Conservation (phyloP, 2,113 vertebrate genomes). For the Nematolebias whitei region DNA sequence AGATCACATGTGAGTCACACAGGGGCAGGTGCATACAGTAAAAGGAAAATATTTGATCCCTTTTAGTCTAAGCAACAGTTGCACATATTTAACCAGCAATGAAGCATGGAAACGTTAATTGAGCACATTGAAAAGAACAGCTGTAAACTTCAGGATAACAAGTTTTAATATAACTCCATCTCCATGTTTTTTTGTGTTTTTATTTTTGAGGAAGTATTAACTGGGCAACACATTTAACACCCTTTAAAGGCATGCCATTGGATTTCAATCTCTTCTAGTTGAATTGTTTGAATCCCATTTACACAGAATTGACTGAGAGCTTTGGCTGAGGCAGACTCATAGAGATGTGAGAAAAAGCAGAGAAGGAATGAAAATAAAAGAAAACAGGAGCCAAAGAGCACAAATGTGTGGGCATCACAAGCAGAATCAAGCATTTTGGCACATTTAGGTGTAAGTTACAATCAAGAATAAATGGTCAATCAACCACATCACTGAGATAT, state of each 20-base stretch:
- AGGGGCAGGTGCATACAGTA: slow-evolving; percentile 36
- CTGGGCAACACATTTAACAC: slow-evolving; percentile 52
- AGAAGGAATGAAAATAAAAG: slow-evolving; percentile 29
- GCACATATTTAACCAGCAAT: slow-evolving; percentile 40
- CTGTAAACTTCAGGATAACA: slow-evolving; percentile 35
- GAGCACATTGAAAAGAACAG: slow-evolving; percentile 32
- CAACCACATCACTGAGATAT: no score
- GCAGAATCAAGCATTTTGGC: slow-evolving; percentile 40
- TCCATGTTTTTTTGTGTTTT: no score
- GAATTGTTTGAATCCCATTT: slow-evolving; percentile 64
- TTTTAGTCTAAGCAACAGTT: slow-evolving; percentile 41
- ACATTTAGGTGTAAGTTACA: slow-evolving; percentile 23
- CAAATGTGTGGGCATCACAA: slow-evolving; percentile 33
- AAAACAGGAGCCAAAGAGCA: slow-evolving; percentile 27
- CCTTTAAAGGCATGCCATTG: slow-evolving; percentile 49
- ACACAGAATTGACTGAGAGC: slow-evolving; percentile 65
- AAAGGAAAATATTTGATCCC: slow-evolving; percentile 11
- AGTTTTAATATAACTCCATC: slow-evolving; percentile 48
- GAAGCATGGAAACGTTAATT: slow-evolving; percentile 19
- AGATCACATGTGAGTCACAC: slow-evolving; percentile 21
- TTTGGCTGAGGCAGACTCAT: slow-evolving; percentile 51
- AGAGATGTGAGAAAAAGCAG: slow-evolving; percentile 42
- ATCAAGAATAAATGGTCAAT: slow-evolving; percentile 15
- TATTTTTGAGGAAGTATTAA: slow-evolving; percentile 61
- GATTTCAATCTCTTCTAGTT: slow-evolving; percentile 65